Evolutionary conservation across 2,888 invertebrate species (phyloP), one percentile per base, ranked within the genome.

Genomic region (Drosophila helvetica): DNA sequence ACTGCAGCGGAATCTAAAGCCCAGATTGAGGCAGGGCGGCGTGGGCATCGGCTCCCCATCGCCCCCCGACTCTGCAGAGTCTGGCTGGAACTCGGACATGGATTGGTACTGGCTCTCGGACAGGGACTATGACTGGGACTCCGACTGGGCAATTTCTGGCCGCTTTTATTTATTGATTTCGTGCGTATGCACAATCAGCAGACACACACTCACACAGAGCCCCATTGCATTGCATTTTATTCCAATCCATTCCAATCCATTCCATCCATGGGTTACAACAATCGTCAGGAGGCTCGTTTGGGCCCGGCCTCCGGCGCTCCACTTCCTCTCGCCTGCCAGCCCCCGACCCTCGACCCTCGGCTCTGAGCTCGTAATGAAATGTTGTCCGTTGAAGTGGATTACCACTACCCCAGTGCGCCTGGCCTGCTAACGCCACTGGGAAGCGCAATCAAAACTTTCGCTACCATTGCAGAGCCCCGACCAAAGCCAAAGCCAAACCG

Each of bases 91-190:
- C 75, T 75, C 15, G 15, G 15, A 38, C 15, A 38, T 38, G 38
- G 38, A 38, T n/a, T 38, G 38, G 38, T 12, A 15, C 15, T 7
- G 15, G 22, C 22, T 22, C 3, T 22, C 12, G 4, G 3, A 0
- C 30, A 10, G 30, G 5, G 5, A 0, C 33, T 15, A 6, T 25
- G 18, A n/a, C 47, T 48, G 19, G 18, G 15, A 19, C 52, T 46
- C 61, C 38, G 70, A 18, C 27, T 25, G 78, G 45, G 63, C 58
- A 79, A 82, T 78, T 80, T 80, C 72, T 81, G 80, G 74, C 75
- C 79, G 72, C 74, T 83, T 89, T 88, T 89, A 89, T 89, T 89
- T 89, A 89, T 89, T 89, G 89, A 89, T 89, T 89, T 88, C 90
- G 89, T 90, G 89, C 89, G 85, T 89, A 89, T 88, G 80, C 84